Base-by-base conservation (phyloP, 1,140 invertebrate genomes). In the Hydropsyche tenuis region DNA sequence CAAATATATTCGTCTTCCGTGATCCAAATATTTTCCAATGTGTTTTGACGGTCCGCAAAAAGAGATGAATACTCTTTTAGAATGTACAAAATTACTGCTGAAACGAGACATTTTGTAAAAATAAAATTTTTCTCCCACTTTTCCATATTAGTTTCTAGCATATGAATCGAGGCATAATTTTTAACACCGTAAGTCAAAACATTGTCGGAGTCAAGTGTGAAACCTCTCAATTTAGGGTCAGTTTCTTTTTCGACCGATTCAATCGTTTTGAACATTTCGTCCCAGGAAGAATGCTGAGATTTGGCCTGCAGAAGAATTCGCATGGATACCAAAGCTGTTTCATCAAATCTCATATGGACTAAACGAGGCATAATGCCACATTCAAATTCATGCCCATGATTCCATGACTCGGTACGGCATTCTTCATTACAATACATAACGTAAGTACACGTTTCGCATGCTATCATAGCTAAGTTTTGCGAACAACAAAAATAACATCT, bases 401-500 rank as follows among this genome's bases (percentile, higher is more conserved):
- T 25, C 56, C 56, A 93, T 3, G 92, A 89, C 11, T 79, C 80
- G 27, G 84, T 76, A 75, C 83, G 85, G 81, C 95, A 97, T 66
- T 87, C 80, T 46, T 87, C 81, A 72, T 86, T 89, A 79, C 95
- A 97, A 81, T 90, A 95, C 77, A 92, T 83, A 6, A 87, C 84
- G 81, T 85, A 83, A 46, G 86, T 87, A 80, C 92, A 93, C 48
- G 81, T 80, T 11, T 86, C 78, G 81, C 91, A 93, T 69, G 91
- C 91, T 73, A 90, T 83, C 43, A 92, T 82, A 79, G 90, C 89
- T 16, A 87, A 86, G 79, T 86, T 87, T 79, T 88, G 86, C 22
- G 86, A 84, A 75, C 93, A 87, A 80, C 96, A 98, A 75, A 93
- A 87, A 80, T 90, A 89, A 81, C 96, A 98, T 79, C 92, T 88